Conservation (phyloP, 2,113 vertebrate genomes). For the Amphiprion percula region DNA sequence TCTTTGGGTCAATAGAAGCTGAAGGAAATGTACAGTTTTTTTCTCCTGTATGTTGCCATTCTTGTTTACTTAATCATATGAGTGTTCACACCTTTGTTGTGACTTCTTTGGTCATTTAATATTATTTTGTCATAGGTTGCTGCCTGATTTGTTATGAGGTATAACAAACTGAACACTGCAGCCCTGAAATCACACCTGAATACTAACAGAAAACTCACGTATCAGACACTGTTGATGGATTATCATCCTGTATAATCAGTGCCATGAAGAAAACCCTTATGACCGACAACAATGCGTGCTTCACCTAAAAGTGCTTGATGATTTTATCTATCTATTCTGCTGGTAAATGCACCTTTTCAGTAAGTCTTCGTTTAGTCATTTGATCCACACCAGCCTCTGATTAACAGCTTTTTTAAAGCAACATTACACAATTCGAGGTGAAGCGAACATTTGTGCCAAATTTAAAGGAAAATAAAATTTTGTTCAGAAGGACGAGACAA, state of each 20-base stretch:
- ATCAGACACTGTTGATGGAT: not conserved
- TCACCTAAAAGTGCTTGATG: not conserved
- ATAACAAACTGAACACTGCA: not conserved
- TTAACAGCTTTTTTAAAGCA: no score
- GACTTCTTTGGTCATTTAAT: not conserved
- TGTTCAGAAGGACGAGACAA: no score
- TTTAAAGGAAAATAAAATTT: no score
- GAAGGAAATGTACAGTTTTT: not conserved
- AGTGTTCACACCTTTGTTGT: not conserved
- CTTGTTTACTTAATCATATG: not conserved
- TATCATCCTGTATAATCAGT: not conserved
- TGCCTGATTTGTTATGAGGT: not conserved
- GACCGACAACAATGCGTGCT: not conserved
- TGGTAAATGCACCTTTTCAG: not conserved
- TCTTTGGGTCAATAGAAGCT: not conserved
- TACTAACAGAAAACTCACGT: not conserved
- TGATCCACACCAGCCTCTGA: not conserved
- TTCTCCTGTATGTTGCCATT: not conserved
- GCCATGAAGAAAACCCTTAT: not conserved
- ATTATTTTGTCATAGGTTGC: not conserved
- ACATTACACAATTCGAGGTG: no score
- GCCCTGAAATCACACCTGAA: not conserved
- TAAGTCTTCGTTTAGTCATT: not conserved
- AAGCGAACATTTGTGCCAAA: no score
- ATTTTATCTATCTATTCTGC: not conserved